Conservation (phyloP, 1,140 invertebrate genomes). For the Ylistrum balloti region DNA sequence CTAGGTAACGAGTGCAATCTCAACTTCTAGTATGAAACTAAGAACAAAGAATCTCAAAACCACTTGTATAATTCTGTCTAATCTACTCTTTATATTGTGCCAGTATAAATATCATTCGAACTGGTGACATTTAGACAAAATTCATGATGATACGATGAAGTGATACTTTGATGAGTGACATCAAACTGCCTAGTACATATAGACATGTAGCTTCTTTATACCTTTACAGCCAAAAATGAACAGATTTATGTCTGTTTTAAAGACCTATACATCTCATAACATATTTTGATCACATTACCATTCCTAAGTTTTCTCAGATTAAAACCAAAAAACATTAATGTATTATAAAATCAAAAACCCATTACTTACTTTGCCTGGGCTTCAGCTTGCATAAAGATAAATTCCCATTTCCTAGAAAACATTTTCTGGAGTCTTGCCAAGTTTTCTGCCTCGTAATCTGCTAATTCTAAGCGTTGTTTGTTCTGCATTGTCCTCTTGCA, state of each 20-base stretch:
- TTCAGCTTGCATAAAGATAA: conserved; percentile 98
- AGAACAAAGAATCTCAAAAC: too few species aligned
- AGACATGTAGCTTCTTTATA: neutral
- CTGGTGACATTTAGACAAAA: too few species aligned
- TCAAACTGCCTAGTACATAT: too few species aligned
- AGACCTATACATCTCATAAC: neutral
- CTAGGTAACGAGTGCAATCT: too few species aligned
- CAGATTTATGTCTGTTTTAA: neutral
- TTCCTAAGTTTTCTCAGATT: neutral
- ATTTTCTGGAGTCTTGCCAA: conserved; percentile 98
- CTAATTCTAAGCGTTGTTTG: conserved; percentile 97
- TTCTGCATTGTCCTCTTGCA: conserved; percentile 99
- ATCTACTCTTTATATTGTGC: too few species aligned
- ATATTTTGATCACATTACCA: neutral
- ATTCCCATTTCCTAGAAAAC: conserved; percentile 99
- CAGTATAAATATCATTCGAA: too few species aligned
- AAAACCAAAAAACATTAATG: neutral
- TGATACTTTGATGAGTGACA: too few species aligned
- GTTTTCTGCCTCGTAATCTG: conserved; percentile 99
- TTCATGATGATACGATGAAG: too few species aligned
- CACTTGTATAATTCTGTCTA: too few species aligned
- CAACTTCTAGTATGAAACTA: too few species aligned
- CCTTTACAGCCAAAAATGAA: neutral
- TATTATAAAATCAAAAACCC: conserved; percentile 1
- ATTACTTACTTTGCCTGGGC: conserved; percentile 86